Conservation (phyloP, 2,888 invertebrate species). For the Polydrusus pterygomalis region DNA sequence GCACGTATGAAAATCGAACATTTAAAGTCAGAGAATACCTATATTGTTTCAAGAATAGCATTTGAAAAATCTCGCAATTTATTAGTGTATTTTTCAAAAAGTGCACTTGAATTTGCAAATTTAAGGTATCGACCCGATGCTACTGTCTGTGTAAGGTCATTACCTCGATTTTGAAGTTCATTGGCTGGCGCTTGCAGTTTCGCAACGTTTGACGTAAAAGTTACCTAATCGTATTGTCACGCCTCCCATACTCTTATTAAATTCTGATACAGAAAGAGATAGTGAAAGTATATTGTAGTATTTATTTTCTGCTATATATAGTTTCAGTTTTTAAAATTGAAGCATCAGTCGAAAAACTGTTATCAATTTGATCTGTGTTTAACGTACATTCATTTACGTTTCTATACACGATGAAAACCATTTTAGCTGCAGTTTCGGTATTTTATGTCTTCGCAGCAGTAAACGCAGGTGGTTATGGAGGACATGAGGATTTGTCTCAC, state of each 20-base stretch:
- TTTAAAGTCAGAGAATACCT: too few species aligned
- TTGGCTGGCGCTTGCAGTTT: not conserved
- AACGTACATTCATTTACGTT: not conserved
- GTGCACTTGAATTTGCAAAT: too few species aligned
- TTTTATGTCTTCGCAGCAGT: slow-evolving; percentile 66
- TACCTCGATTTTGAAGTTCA: slow-evolving; percentile 8
- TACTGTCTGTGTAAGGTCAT: not conserved
- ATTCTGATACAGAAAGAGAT: slow-evolving; percentile 27
- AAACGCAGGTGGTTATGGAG: slow-evolving; percentile 66
- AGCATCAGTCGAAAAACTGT: slow-evolving; percentile 60
- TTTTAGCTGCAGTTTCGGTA: slow-evolving; percentile 62
- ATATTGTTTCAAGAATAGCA: too few species aligned
- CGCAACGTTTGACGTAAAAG: not conserved
- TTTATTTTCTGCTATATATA: slow-evolving; percentile 45
- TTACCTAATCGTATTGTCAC: slow-evolving; percentile 31
- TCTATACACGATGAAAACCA: slow-evolving; percentile 3
- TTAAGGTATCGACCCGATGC: not conserved
- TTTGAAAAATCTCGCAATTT: too few species aligned
- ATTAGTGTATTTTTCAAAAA: not conserved
- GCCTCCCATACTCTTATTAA: slow-evolving; percentile 28
- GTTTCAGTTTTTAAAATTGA: slow-evolving; percentile 51
- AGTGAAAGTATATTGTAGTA: slow-evolving; percentile 49
- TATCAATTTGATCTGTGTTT: not conserved
- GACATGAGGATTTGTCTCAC: slow-evolving; percentile 60
- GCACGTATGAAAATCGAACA: too few species aligned